Conservation (phyloP, 2,888 invertebrate species). For the Nomada fucata region DNA sequence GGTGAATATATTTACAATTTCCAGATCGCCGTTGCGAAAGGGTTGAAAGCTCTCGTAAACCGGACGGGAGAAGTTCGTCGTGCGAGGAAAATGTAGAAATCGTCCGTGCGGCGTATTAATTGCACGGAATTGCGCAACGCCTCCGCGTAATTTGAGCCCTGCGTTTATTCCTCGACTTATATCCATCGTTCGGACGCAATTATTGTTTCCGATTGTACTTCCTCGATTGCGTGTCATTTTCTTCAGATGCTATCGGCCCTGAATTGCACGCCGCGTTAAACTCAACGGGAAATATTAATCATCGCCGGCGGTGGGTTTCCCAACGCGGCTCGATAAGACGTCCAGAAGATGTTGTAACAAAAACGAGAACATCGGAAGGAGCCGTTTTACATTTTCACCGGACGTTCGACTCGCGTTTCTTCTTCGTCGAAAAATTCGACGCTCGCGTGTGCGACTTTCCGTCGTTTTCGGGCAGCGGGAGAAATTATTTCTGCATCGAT, state of each 20-base stretch:
- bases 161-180: neutral
- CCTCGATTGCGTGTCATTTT: neutral
- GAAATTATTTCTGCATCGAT: conserved; percentile 18
- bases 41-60: neutral
- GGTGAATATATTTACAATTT: no score
- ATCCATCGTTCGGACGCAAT: neutral
- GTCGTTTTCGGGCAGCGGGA: neutral
- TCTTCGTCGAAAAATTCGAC: neutral
- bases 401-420: no score
- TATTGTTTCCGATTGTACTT: conserved; percentile 26
- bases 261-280: neutral
- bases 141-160: conserved; percentile 26
- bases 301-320: neutral
- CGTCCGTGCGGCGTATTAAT: conserved; percentile 4
- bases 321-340: neutral
- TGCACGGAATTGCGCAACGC: conserved; percentile 1
- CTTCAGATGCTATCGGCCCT: neutral
- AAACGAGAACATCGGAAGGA: neutral
- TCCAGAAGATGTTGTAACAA: no score
- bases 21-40: no score
- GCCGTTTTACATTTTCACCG: no score
- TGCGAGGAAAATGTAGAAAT: neutral
- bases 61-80: neutral
- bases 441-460: neutral
- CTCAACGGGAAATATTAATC: neutral